Evolutionary conservation across 2,888 invertebrate genomes (phyloP).

Genomic region (Drosophila pseudotalamancana): DNA sequence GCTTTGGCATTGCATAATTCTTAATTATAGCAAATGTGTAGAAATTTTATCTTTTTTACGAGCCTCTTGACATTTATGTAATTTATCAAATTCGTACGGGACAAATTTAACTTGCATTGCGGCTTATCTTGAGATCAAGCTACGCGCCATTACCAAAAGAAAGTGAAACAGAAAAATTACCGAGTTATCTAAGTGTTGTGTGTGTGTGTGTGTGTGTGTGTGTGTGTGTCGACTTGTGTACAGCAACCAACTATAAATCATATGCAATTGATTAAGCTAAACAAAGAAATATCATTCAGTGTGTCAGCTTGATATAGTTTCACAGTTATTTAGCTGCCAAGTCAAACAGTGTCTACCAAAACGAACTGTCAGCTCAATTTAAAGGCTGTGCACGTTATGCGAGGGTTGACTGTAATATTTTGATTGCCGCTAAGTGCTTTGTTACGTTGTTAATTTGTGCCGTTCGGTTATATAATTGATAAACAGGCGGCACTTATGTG

Average conservation of each 20-base stretch:
- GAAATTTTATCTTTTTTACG: constrained; percentile 11
- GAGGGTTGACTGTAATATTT: constrained; percentile 1
- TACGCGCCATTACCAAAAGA: constrained; percentile 35
- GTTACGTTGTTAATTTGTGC: neutral
- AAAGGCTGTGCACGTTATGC: neutral
- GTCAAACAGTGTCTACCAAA: constrained; percentile 20
- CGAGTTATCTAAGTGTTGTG: constrained; percentile 2
- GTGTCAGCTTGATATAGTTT: constrained; percentile 21
- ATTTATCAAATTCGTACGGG: constrained; percentile 41
- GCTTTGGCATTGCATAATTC: constrained; percentile 43
- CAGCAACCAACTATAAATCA: constrained; percentile 13
- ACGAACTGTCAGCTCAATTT: constrained; percentile 38
- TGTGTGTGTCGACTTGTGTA: neutral
- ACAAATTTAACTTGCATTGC: constrained; percentile 46
- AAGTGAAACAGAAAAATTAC: constrained; percentile 37
- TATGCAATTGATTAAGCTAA: constrained; percentile 20
- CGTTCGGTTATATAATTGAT: neutral
- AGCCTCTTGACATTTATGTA: constrained; percentile 44
- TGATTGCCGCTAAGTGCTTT: neutral
- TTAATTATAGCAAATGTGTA: constrained; percentile 35
- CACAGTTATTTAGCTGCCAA: constrained; percentile 12
- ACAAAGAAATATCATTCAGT: neutral
- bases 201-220: neutral
- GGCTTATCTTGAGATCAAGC: constrained; percentile 27
- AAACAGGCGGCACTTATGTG: no score